These are phyloP conservation scores for Pelagia noctiluca DNA, from an alignment of 30 jellyfish, hydroid and myxozoan genomes.

Conservation along the genomic window DNA sequence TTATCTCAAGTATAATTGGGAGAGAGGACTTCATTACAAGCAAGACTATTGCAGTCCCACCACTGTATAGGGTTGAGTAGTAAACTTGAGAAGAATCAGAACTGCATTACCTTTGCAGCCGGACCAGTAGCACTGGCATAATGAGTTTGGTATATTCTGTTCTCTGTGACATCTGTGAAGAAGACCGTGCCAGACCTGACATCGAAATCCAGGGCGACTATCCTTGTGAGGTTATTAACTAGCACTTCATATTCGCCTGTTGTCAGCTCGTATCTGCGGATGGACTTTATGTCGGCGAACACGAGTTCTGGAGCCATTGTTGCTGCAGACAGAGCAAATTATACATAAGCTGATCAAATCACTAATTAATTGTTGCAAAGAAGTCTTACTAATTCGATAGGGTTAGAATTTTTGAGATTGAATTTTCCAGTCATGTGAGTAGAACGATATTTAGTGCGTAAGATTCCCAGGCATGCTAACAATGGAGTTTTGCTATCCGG, in stretches of 20 bases:
- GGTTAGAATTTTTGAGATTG: too few relatives aligned
- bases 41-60: too few relatives aligned
- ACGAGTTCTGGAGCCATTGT: constrained; percentile 70
- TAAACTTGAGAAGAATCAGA: background rate
- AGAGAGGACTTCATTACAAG: too few relatives aligned
- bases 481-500: background rate
- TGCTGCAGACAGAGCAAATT: constrained; percentile 51
- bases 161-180: constrained; percentile 92
- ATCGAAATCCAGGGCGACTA: constrained; percentile 92
- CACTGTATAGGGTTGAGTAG: too few relatives aligned
- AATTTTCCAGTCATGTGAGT: too few relatives aligned
- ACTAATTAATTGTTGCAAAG: too few relatives aligned
- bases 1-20: too few relatives aligned
- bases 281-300: constrained; percentile 70
- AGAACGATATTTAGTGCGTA: background rate
- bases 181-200: constrained; percentile 71
- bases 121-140: constrained; percentile 2
- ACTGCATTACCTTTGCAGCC: constrained; percentile 30
- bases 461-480: background rate
- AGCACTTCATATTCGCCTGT: constrained; percentile 61
- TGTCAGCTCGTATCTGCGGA: constrained; percentile 60
- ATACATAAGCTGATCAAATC: too few relatives aligned
- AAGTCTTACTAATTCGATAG: too few relatives aligned
- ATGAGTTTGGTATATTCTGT: constrained; percentile 67
- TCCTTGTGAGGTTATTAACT: constrained; percentile 78